Conservation (phyloP, 1,140 invertebrate genomes). For the Paralvinella palmiformis region DNA sequence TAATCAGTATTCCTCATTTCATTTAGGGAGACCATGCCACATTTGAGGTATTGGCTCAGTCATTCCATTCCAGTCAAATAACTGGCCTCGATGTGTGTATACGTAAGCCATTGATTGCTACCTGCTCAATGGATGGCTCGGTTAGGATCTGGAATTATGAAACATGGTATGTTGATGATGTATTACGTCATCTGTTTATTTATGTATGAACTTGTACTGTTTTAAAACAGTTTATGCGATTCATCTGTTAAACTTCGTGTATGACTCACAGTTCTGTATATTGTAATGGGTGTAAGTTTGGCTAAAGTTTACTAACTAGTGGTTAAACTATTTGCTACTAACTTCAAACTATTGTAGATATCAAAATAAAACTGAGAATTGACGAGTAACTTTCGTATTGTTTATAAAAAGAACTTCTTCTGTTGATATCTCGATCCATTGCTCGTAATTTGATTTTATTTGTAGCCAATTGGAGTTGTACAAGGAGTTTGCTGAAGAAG, state of each 20-base stretch:
- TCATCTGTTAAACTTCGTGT: background rate
- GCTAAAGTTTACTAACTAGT: too few species aligned
- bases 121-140: constrained; percentile 73
- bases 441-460: background rate
- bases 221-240: constrained; percentile 1
- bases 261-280: too few species aligned
- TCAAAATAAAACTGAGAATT: too few species aligned
- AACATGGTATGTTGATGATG: constrained; percentile 48
- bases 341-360: too few species aligned
- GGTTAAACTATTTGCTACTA: too few species aligned
- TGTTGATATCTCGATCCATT: too few species aligned
- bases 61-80: constrained; percentile 73
- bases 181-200: background rate
- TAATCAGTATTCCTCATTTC: too few species aligned
- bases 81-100: constrained; percentile 71
- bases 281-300: too few species aligned
- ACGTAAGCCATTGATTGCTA: constrained; percentile 82
- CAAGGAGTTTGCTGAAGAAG: constrained; percentile 74
- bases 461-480: constrained; percentile 62
- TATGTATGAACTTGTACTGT: background rate
- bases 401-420: too few species aligned
- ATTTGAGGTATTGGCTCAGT: constrained; percentile 59
- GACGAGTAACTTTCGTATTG: too few species aligned
- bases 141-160: constrained; percentile 87
- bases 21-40: constrained; percentile 41